Base-by-base conservation (phyloP, 2,797 vertebrate species). In the Notoglanidium macrostoma region DNA sequence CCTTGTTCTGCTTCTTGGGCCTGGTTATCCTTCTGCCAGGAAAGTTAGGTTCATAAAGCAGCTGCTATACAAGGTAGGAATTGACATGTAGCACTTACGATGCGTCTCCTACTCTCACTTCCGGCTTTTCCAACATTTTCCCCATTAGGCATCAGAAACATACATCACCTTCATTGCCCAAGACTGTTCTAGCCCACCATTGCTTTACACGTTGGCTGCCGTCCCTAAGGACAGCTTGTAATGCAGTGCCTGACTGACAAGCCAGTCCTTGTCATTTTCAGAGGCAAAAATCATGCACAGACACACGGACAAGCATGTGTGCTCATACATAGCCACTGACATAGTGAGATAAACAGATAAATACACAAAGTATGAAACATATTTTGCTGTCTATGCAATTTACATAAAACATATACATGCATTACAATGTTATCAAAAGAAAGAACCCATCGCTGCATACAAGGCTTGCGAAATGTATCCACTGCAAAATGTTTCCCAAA, bases 211-310 rank as follows among this genome's bases (percentile, higher is more conserved):
- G 91, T 93, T 94, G 91, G 90, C 93, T 92, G 89, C 88, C 87
- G 87, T 90, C 93, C 94, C 93, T 26, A 78, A 89, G 92, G 94
- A 93, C 88, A 91, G 92, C 93, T 93, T 94, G 91, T 94, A 93
- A 95, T 95, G 93, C 91, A 95, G 89, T 91, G 72, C 89, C 90
- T 95, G 94, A 96, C 91, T 95, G 95, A 95, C 95, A 94, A 89
- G 78, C 91, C 89, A 84, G 85, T 90, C 92, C 84, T 80, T 89
- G 51, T 90, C 68, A 65, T 87, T 89, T 84, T 59, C 44, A 14
- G 63, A 87, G 83, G 89, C 77, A 85, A 80, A 88, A 61, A 80
- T 80, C 67, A 68, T 29, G 78, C 46, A 72, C 63, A 65, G 3
- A 51, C 72, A 72, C 70, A 67, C 15, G 32, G 9, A 5, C 54